Evolutionary conservation across 2,888 invertebrate genomes (phyloP).

Genomic region (Anoncus sp.): DNA sequence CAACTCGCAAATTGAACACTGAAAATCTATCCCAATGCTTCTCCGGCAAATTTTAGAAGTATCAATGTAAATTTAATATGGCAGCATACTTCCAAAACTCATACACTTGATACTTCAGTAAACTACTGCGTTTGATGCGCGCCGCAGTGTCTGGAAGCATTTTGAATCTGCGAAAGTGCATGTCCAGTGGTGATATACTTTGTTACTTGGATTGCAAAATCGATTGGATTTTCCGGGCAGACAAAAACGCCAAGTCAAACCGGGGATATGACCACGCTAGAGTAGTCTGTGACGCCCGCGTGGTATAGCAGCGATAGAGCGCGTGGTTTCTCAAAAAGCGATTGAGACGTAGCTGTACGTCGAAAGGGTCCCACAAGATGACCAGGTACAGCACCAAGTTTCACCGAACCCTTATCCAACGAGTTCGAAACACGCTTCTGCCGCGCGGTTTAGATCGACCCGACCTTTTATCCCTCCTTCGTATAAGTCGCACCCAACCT

Average conservation of each 20-base stretch:
- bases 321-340: conserved; percentile 17
- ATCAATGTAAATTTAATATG: no score
- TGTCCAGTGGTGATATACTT: neutral
- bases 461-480: conserved; percentile 34
- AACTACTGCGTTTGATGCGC: no score
- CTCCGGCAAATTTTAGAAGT: no score
- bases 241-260: neutral
- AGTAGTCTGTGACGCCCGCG: neutral
- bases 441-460: conserved; percentile 24
- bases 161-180: neutral
- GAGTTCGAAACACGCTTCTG: conserved; percentile 45
- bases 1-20: no score
- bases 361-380: neutral
- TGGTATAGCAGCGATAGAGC: neutral
- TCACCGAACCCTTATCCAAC: conserved; percentile 32
- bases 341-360: conserved; percentile 7
- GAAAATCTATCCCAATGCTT: no score
- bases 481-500: conserved; percentile 17
- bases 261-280: neutral
- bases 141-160: no score
- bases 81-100: no score
- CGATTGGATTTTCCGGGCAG: conserved; percentile 3
- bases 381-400: conserved; percentile 19
- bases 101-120: no score
- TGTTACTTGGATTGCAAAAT: conserved; percentile 5